Conservation (phyloP, 2,888 invertebrate genomes). For the Electrophaes corylata region DNA sequence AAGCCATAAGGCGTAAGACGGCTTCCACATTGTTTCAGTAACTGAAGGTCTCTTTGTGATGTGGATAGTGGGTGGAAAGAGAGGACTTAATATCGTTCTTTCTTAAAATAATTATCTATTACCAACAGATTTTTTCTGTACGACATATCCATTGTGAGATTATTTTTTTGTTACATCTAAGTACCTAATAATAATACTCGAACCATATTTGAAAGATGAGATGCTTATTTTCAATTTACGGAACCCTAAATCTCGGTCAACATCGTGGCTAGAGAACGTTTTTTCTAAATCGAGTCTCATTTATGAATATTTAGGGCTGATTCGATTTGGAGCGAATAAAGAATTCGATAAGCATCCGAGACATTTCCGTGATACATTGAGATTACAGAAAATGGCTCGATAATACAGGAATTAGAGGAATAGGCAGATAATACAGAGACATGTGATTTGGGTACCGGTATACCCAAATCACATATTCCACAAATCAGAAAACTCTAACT, state of each 20-base stretch:
- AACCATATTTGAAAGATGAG: not conserved
- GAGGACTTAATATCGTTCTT: not conserved
- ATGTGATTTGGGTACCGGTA: no score
- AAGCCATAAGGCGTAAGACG: no score
- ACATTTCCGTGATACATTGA: constrained; percentile 10
- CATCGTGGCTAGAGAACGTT: not conserved
- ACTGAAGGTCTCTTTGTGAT: no score
- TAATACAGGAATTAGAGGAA: not conserved
- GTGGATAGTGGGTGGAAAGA: no score
- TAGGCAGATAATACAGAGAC: no score
- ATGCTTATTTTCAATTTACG: not conserved
- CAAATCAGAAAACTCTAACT: no score
- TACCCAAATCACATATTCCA: no score
- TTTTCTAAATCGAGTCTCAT: constrained; percentile 6
- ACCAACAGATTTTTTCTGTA: no score
- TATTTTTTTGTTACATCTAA: not conserved
- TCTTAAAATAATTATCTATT: no score
- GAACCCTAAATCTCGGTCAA: not conserved
- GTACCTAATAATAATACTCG: no score
- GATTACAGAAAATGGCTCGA: constrained; percentile 1
- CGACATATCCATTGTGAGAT: no score
- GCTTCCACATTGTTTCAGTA: no score
- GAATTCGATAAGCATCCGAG: constrained; percentile 7
- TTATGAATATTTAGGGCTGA: constrained; percentile 13
- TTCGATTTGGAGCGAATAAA: constrained; percentile 4